Evolutionary conservation across 2,888 invertebrate species (phyloP).

Genomic region (Tolmerus cingulatus): DNA sequence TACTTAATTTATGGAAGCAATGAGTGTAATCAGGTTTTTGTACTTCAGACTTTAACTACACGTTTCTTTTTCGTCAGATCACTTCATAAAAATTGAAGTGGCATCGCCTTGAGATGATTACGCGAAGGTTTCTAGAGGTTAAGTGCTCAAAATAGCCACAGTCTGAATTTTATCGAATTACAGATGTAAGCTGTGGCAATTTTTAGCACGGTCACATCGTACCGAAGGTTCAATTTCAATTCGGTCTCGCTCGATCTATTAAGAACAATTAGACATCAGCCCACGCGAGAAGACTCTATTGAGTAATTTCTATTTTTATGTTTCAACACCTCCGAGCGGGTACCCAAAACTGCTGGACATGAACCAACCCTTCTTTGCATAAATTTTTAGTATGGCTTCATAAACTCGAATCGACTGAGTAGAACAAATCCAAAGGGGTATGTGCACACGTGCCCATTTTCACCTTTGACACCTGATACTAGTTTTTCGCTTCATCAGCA

Average conservation of each 20-base stretch:
- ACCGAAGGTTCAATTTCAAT: not conserved
- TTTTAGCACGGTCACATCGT: not conserved
- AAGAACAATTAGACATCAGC: not conserved
- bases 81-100: not conserved
- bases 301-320: not conserved
- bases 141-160: not conserved
- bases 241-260: not conserved
- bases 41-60: not conserved
- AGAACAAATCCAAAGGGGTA: not conserved
- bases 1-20: not conserved
- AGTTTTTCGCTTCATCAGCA: conserved; percentile 22
- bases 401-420: not conserved
- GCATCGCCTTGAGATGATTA: not conserved
- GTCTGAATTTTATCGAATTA: not conserved
- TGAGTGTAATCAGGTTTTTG: not conserved
- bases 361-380: conserved; percentile 2
- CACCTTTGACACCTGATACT: conserved; percentile 11
- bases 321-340: not conserved
- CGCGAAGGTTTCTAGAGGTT: not conserved
- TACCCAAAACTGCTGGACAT: not conserved
- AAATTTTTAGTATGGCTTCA: conserved; percentile 5
- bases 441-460: not conserved
- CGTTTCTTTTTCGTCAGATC: not conserved
- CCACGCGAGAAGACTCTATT: not conserved
- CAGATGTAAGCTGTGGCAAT: not conserved